A percentile compares a stretch with the other conserved stretches of the same genome.
Conservation (phyloP, 2,113 vertebrate species). For the Oplegnathus fasciatus region DNA sequence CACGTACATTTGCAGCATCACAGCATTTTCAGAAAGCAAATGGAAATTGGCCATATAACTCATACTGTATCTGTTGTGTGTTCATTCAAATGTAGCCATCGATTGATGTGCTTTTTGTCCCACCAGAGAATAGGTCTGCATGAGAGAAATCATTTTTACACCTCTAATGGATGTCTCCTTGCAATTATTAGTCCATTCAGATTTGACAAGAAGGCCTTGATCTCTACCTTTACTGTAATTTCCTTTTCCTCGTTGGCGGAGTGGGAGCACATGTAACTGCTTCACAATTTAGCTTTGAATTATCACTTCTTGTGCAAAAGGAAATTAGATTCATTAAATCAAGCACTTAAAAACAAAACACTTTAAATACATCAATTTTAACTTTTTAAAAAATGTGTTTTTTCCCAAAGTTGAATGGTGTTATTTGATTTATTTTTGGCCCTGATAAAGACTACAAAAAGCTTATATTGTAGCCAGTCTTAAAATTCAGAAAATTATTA, state of each 20-base stretch:
- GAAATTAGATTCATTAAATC: background rate
- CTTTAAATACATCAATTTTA: background rate
- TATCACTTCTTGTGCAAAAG: background rate
- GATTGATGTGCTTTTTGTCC: background rate
- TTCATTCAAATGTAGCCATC: background rate
- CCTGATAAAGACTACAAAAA: background rate
- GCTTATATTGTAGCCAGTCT: background rate
- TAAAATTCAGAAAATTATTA: background rate
- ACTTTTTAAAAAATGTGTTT: too few relatives aligned
- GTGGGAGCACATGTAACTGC: background rate
- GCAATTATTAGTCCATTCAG: constrained; percentile 10
- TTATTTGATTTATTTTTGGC: background rate
- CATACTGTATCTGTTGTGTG: background rate
- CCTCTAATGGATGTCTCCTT: background rate
- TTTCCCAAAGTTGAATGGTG: background rate
- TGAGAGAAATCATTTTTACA: background rate
- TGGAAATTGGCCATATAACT: background rate
- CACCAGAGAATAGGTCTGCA: background rate
- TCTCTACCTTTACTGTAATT: background rate
- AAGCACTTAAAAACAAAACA: background rate
- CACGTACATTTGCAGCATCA: too few relatives aligned
- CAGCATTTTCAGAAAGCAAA: too few relatives aligned
- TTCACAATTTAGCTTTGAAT: background rate
- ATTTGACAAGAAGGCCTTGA: constrained; percentile 15
- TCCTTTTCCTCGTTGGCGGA: background rate